A percentile compares a stretch with the other conserved stretches of the same genome.
These are phyloP conservation scores for Notodonta ziczac DNA, from an alignment of 2,888 invertebrate species.

Conservation along the genomic window DNA sequence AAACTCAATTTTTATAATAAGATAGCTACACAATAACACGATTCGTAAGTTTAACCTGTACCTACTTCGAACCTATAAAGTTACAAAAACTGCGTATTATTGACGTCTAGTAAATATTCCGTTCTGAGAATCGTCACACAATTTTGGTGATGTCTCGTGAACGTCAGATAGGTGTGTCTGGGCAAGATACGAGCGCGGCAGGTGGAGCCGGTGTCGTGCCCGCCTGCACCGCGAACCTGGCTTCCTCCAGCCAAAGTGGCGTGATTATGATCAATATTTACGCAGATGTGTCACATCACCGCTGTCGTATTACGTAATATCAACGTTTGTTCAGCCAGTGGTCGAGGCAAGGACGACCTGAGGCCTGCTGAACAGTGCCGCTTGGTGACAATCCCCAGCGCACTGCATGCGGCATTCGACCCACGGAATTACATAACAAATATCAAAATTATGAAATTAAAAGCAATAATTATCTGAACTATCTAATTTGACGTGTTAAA, in stretches of 20 bases:
- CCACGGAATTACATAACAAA: conserved; percentile 36
- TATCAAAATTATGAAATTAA: conserved; percentile 30
- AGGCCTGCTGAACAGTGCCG: conserved; percentile 45
- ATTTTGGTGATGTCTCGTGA: conserved; percentile 2
- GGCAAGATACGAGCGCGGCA: conserved; percentile 39
- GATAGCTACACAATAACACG: neutral
- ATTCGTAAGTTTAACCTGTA: neutral
- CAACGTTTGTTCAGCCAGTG: conserved; percentile 56
- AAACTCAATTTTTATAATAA: neutral
- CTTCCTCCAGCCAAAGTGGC: conserved; percentile 62
- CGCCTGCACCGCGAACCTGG: conserved; percentile 57
- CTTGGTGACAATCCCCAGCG: conserved; percentile 45
- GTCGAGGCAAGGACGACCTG: conserved; percentile 55
- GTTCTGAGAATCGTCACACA: conserved; percentile 9
- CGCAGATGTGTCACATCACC: conserved; percentile 68
- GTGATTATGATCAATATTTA: conserved; percentile 79
- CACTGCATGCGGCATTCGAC: conserved; percentile 32
- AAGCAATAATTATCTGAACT: neutral
- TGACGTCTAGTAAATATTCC: neutral
- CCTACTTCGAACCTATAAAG: neutral
- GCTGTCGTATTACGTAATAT: conserved; percentile 69
- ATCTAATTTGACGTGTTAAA: neutral
- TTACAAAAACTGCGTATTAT: neutral
- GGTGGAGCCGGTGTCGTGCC: conserved; percentile 55
- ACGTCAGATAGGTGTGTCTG: conserved; percentile 4